Conservation (phyloP, 2,797 vertebrate species). For the Alca torda region DNA sequence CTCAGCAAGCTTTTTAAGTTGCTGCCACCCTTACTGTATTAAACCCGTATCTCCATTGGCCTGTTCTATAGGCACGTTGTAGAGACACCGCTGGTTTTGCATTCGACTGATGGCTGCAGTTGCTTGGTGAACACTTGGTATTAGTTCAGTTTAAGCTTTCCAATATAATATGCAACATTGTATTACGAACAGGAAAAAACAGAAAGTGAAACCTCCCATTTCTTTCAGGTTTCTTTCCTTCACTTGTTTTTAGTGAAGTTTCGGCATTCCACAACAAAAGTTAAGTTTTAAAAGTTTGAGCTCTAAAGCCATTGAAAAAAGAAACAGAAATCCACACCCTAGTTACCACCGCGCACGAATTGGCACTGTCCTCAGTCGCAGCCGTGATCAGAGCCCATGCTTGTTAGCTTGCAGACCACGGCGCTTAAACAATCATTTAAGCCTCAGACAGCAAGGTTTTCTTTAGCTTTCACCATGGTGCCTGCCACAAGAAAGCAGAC, state of each 20-base stretch:
- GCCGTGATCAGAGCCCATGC: neutral
- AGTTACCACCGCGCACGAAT: rapidly evolving
- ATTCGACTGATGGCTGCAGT: neutral
- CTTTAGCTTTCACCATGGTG: neutral
- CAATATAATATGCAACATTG: neutral
- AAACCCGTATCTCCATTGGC: rapidly evolving
- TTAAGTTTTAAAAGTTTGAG: neutral
- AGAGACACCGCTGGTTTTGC: neutral
- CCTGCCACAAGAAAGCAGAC: neutral
- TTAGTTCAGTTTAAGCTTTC: neutral
- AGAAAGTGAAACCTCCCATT: neutral
- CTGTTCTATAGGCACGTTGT: rapidly evolving
- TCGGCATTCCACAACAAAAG: neutral
- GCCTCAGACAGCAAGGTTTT: neutral
- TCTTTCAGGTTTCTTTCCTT: neutral
- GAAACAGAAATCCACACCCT: no score
- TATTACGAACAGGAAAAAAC: neutral
- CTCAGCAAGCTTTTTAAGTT: neutral
- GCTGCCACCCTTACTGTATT: neutral
- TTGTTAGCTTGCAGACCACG: neutral
- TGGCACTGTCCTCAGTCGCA: neutral
- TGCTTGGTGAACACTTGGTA: neutral
- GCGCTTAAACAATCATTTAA: neutral
- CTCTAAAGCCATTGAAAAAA: neutral
- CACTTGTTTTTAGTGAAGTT: neutral